These are phyloP conservation scores for Apodemus speciosus DNA, from an alignment of 2,113 vertebrate species.

Conservation along the genomic window DNA sequence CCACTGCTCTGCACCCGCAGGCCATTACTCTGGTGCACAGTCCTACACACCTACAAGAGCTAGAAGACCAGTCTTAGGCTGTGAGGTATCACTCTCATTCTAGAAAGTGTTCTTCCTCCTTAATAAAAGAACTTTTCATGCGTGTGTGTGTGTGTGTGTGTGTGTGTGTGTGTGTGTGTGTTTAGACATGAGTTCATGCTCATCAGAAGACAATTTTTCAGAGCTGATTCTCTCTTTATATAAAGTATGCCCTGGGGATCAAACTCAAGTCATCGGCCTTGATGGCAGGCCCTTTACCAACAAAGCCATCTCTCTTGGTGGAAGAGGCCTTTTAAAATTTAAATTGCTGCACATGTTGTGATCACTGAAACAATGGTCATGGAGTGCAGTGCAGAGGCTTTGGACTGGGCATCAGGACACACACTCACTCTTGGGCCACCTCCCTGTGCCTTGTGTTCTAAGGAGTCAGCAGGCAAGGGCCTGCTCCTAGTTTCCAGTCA, in stretches of 20 bases:
- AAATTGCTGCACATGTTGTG: neutral
- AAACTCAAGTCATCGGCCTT: neutral
- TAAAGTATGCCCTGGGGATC: neutral
- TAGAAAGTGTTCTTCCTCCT: neutral
- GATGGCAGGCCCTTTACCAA: neutral
- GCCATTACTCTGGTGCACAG: neutral
- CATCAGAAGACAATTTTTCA: neutral
- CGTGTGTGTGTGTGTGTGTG: neutral
- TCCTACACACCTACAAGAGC: neutral
- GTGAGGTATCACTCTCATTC: neutral
- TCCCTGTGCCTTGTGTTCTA: neutral
- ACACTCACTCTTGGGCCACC: neutral
- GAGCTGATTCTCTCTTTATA: neutral
- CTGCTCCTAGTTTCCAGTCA: no score
- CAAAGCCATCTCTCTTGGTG: neutral
- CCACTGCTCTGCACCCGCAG: neutral
- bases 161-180: no score
- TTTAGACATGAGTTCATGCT: neutral
- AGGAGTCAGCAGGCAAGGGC: neutral
- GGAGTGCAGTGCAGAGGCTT: neutral
- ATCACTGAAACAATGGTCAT: rapidly evolving
- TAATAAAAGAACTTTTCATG: neutral
- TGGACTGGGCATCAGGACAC: neutral
- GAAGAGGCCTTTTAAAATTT: neutral
- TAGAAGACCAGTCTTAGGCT: neutral